These are phyloP conservation scores for Agrochola circellaris DNA, from an alignment of 2,888 invertebrate species.

Conservation along the genomic window DNA sequence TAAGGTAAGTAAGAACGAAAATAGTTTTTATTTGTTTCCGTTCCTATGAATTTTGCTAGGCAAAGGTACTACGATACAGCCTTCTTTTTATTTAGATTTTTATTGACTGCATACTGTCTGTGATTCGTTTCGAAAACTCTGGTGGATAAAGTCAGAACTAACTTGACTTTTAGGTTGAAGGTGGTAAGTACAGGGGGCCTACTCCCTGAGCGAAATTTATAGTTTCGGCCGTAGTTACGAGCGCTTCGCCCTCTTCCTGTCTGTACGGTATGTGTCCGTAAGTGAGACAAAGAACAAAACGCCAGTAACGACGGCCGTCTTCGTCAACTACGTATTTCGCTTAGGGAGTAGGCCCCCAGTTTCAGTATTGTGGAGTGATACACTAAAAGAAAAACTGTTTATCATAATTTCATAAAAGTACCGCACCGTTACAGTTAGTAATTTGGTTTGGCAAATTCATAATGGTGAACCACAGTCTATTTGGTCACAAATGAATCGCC, in stretches of 20 bases:
- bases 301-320: too few species aligned
- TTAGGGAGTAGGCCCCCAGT: too few species aligned
- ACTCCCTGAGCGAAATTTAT: too few species aligned
- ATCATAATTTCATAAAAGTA: not conserved
- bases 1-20: constrained; percentile 78
- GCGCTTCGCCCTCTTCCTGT: too few species aligned
- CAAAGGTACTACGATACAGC: constrained; percentile 63
- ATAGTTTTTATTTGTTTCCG: constrained; percentile 71
- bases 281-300: too few species aligned
- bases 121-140: constrained; percentile 13
- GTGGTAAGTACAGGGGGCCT: not conserved
- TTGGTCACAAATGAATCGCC: not conserved
- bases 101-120: constrained; percentile 5
- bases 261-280: too few species aligned
- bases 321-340: too few species aligned
- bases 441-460: too few species aligned
- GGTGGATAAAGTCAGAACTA: constrained; percentile 20
- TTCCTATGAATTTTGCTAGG: constrained; percentile 56
- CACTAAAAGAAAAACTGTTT: too few species aligned
- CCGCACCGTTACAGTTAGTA: too few species aligned
- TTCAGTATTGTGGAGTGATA: too few species aligned
- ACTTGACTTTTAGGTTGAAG: not conserved
- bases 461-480: not conserved
- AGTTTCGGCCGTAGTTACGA: too few species aligned
- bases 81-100: constrained; percentile 28